phyloP scores from a whole-genome alignment of 2,888 invertebrate species.

The Parnassius apollo region DNA sequence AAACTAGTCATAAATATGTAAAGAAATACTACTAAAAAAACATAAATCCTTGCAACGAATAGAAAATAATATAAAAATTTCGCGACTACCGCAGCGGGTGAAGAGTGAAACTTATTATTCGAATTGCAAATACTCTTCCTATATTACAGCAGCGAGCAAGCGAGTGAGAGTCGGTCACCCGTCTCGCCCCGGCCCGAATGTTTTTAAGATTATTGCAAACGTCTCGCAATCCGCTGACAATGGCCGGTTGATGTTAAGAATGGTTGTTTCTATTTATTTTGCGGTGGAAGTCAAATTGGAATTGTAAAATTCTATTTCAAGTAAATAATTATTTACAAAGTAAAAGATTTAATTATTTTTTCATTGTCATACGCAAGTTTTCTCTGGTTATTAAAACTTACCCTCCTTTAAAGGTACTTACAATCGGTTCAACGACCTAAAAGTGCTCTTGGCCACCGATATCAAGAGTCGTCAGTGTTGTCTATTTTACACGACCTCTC shows the following conservation, averaged over 20 bases:
- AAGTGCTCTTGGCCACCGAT: too few species aligned
- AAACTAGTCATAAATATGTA: too few species aligned
- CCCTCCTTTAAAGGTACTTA: too few species aligned
- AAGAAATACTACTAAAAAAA: neutral
- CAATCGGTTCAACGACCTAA: constrained; percentile 20
- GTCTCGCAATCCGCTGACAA: constrained; percentile 57
- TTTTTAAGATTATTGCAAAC: constrained; percentile 70
- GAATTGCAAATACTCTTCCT: constrained; percentile 54
- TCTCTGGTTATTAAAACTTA: too few species aligned
- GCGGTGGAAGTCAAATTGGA: constrained; percentile 42
- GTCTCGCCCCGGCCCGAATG: constrained; percentile 52
- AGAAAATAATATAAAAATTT: constrained; percentile 7
- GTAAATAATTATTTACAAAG: too few species aligned
- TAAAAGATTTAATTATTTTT: too few species aligned
- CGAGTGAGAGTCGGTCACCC: constrained; percentile 31
- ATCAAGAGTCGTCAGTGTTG: too few species aligned
- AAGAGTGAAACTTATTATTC: constrained; percentile 48
- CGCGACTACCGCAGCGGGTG: constrained; percentile 30
- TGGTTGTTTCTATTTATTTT: constrained; percentile 43
- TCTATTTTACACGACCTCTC: too few species aligned
- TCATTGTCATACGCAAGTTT: too few species aligned
- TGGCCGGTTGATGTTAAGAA: constrained; percentile 59
- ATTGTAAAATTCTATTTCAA: constrained; percentile 15
- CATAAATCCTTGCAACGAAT: neutral
- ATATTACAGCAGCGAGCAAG: constrained; percentile 37